Evolutionary conservation across 2,888 invertebrate species (phyloP), one percentile per base, ranked within the genome.

Genomic region (Crossocerus cetratus): DNA sequence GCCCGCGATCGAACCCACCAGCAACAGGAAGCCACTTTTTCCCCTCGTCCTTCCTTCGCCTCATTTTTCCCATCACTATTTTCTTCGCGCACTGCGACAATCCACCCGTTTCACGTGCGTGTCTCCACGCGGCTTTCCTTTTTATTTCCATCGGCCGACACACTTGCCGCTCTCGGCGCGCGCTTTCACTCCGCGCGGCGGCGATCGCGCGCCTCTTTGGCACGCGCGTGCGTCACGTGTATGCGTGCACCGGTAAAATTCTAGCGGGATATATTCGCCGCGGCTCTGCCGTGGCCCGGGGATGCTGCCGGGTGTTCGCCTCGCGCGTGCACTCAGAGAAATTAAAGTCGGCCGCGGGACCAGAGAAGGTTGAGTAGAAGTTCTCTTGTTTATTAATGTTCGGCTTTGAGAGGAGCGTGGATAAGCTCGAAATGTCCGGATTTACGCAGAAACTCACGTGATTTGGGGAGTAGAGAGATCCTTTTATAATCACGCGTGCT

Each of bases 111-210:
- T 32, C n/a, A 22, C 42, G 8, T 32, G 5, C 11, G 32, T 32
- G 32, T 32, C 32, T 16, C 13, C 44, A 18, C n/a, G 21, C 22
- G 43, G 32, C 23, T 62, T 56, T 56, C 44, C 56, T 64, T 56
- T 64, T 64, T 64, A 64, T 44, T 43, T 56, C 49, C 44, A 43
- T 43, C 55, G 55, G 22, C 16, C 45, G 62, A 62, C 64, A 56
- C 56, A 56, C 64, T 64, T 49, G 56, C 32, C 53, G 14, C 42
- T 60, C 21, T 13, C 14, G n/a, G n/a, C n/a, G n/a, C 13, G 21
- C 54, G 66, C 66, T 66, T 66, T 66, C 66, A 59, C 66, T 54
- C 53, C 23, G 11, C 22, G 55, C 14, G 13, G 11, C 21, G 11
- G 56, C 13, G 14, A 21, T 13, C 16, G n/a, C 16, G n/a, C n/a